Evolutionary conservation across 1,140 invertebrate species (phyloP), one percentile per base, ranked within the genome.

Genomic region (Bilobella aurantiaca): DNA sequence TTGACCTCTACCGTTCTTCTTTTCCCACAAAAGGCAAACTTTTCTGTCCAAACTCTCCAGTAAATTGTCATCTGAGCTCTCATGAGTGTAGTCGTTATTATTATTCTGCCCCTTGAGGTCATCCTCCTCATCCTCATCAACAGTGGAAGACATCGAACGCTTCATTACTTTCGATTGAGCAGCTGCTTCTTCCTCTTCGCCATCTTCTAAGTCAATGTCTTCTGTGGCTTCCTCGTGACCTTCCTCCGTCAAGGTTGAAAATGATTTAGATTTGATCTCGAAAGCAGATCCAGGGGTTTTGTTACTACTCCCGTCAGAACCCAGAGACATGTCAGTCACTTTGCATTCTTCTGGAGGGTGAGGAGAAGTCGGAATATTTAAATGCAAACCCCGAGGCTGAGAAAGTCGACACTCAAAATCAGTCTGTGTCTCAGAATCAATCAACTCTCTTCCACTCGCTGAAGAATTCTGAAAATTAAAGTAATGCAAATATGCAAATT

Each of bases 361-460:
- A n/a, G 70, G 67, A 30, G 70, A 72, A 1, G 67, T 63, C n/a
- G 70, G 70, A 46, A 72, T 64, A 64, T 72, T 72, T 37, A 72
- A 63, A 47, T 72, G 70, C 18, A 72, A 63, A 27, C 69, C 65
- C n/a, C 70, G 42, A 3, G 30, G 28, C 34, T 14, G 14, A 18
- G 29, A 25, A 3, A 12, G 16, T 31, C 59, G 12, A 23, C 58
- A 3, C 28, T 59, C 49, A 23, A 23, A 53, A 71, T 86, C 86
- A 1, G 85, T 87, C 77, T 87, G 86, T 0, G 85, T 87, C 74
- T 86, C 84, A 63, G 77, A 8, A 85, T 80, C 29, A 74, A 42
- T n/a, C 63, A 62, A 56, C 53, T 66, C 21, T 69, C 68, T 58
- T 18, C 12, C 58, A 12, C 8, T 8, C 28, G 25, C 58, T 34